phyloP scores from a whole-genome alignment of 2,113 vertebrate species.

The Tupaia tana region DNA sequence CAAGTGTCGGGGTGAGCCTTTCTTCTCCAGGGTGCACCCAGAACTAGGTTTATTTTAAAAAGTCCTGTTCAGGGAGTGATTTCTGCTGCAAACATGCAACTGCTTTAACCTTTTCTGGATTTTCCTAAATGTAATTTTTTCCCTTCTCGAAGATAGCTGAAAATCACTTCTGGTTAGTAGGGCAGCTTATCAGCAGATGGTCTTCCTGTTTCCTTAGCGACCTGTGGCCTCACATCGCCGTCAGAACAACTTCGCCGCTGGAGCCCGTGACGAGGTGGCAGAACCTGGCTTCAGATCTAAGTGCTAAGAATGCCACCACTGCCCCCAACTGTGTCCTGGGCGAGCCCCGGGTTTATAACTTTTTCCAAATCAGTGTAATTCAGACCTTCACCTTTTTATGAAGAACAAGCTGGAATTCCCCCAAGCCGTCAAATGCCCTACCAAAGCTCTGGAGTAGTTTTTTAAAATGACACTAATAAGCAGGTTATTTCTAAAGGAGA shows the following conservation, averaged over 20 bases:
- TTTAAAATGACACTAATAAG: not conserved
- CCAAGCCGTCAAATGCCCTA: not conserved
- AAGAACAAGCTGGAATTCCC: conserved; percentile 15
- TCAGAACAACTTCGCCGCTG: conserved; percentile 57
- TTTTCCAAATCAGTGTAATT: conserved; percentile 57
- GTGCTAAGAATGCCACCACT: conserved; percentile 61
- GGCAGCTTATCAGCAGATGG: conserved; percentile 81
- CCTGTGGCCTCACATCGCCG: conserved; percentile 72
- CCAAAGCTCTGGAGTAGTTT: not conserved
- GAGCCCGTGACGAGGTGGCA: conserved; percentile 69
- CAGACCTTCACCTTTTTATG: not conserved
- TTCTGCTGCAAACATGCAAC: conserved; percentile 72
- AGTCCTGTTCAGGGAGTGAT: conserved; percentile 71
- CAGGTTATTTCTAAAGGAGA: not conserved
- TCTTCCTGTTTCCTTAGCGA: conserved; percentile 78
- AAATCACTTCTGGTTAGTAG: conserved; percentile 84
- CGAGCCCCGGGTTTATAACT: not conserved
- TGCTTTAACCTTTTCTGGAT: conserved; percentile 72
- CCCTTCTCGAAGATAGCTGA: conserved; percentile 81
- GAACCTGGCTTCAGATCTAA: conserved; percentile 54
- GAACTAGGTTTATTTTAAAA: conserved; percentile 64
- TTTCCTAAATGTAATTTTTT: conserved; percentile 84
- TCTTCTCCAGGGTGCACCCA: not conserved
- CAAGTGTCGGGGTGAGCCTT: not conserved
- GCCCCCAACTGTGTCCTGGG: not conserved